A percentile compares a stretch with the other conserved stretches of the same genome.
These are phyloP conservation scores for Struthidea cinerea DNA, from an alignment of 2,113 vertebrate genomes.

Conservation along the genomic window DNA sequence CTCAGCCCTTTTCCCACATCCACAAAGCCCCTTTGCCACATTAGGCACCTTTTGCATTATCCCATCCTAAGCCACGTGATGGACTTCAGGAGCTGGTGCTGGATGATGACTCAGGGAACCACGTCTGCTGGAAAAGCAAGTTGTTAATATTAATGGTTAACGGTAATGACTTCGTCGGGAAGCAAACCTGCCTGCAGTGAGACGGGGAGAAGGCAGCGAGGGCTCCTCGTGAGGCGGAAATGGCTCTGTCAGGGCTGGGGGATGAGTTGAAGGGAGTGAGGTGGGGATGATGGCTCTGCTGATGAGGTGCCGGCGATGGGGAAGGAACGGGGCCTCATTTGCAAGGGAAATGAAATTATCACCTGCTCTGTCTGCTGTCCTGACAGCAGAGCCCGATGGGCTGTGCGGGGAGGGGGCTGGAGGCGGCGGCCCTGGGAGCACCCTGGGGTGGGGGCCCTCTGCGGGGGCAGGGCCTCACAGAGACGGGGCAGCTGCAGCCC, in stretches of 20 bases:
- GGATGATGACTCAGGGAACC: neutral
- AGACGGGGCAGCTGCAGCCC: neutral
- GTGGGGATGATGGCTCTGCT: neutral
- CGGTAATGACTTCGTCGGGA: neutral
- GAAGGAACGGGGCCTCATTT: slow-evolving; percentile 37
- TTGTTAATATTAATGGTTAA: neutral
- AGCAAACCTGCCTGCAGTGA: neutral
- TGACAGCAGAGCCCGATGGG: slow-evolving; percentile 20
- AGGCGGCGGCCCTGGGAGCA: neutral
- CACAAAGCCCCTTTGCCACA: fast-evolving
- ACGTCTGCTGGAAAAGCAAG: neutral
- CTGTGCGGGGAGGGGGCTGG: neutral
- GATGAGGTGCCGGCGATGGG: neutral
- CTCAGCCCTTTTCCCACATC: neutral
- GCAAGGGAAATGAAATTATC: slow-evolving; percentile 68
- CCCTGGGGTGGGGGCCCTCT: fast-evolving
- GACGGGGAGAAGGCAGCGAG: neutral
- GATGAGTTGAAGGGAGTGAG: slow-evolving; percentile 1
- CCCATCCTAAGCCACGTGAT: fast-evolving
- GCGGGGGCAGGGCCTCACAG: neutral
- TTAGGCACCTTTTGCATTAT: neutral
- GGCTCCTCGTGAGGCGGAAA: neutral
- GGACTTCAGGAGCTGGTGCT: neutral
- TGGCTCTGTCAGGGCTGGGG: neutral
- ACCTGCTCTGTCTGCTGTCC: neutral